Percentiles rank a stretch among this genome's conserved stretches.
These are phyloP conservation scores for Dolichomitus sp. DNA, from an alignment of 2,888 invertebrate species.

Conservation along the genomic window DNA sequence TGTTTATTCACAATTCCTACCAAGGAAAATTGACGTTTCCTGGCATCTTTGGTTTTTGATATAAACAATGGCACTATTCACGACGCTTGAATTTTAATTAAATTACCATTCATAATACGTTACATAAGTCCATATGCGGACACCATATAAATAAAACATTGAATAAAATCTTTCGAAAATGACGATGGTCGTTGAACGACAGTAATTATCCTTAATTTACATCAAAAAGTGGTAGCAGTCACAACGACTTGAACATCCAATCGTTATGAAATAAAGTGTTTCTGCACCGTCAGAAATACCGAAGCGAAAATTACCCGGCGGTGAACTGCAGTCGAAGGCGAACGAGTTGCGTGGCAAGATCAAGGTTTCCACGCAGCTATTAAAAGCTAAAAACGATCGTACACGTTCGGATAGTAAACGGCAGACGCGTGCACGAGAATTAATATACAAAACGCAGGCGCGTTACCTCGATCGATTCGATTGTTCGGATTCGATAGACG, in stretches of 20 bases:
- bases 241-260: not conserved
- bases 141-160: not conserved
- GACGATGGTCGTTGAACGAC: not conserved
- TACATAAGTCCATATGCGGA: not conserved
- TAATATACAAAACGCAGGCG: not conserved
- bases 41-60: not conserved
- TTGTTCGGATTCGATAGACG: conserved; percentile 39
- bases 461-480: conserved; percentile 30
- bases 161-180: not conserved
- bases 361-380: conserved; percentile 11
- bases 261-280: not conserved
- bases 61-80: not conserved
- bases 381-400: conserved; percentile 6
- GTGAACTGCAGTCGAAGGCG: conserved; percentile 4
- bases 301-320: not conserved
- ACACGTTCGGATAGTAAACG: not conserved
- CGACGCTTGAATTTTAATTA: not conserved
- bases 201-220: not conserved
- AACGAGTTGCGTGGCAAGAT: conserved; percentile 30
- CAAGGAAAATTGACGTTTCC: not conserved
- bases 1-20: not conserved
- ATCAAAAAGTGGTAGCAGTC: too few relatives aligned
- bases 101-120: conserved; percentile 4
- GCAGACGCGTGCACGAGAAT: not conserved
- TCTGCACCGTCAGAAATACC: not conserved